Conservation (phyloP, 2,888 invertebrate species). For the Euzetes globulus region DNA sequence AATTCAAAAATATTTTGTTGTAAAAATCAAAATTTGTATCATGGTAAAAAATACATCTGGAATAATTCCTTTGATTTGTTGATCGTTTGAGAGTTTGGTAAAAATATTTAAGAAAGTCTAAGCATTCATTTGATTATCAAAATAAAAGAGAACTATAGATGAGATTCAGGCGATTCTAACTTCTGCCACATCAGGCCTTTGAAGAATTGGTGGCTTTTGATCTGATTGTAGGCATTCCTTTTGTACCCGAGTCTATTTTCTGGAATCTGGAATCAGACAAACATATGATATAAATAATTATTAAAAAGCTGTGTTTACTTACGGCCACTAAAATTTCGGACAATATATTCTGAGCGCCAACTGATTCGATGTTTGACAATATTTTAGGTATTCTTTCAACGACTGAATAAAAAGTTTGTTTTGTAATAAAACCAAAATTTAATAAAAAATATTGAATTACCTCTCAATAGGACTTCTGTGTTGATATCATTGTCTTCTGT, state of each 20-base stretch:
- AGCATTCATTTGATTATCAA: not conserved
- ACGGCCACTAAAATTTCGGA: not conserved
- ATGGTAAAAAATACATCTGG: too few relatives aligned
- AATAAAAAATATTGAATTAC: not conserved
- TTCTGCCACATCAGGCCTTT: conserved; percentile 18
- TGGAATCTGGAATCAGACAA: not conserved
- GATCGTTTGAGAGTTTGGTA: not conserved
- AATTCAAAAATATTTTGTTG: too few relatives aligned
- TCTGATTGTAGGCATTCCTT: conserved; percentile 18
- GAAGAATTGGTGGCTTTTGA: conserved; percentile 16
- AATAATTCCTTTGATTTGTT: too few relatives aligned
- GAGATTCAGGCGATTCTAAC: conserved; percentile 8
- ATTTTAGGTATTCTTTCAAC: conserved; percentile 4
- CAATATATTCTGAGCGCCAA: not conserved
- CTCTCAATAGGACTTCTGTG: conserved; percentile 16
- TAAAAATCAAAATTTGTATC: too few relatives aligned
- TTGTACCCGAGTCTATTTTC: conserved; percentile 13
- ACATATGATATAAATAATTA: too few relatives aligned
- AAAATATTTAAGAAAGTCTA: not conserved
- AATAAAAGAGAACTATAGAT: not conserved
- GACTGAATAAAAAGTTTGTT: not conserved
- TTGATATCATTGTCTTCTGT: not conserved
- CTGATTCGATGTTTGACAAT: not conserved
- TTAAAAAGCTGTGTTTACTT: not conserved
- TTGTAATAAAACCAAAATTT: not conserved